Evolutionary conservation across 1,140 invertebrate species (phyloP), one percentile per base, ranked within the genome.

Genomic region (Sinonovacula constricta): DNA sequence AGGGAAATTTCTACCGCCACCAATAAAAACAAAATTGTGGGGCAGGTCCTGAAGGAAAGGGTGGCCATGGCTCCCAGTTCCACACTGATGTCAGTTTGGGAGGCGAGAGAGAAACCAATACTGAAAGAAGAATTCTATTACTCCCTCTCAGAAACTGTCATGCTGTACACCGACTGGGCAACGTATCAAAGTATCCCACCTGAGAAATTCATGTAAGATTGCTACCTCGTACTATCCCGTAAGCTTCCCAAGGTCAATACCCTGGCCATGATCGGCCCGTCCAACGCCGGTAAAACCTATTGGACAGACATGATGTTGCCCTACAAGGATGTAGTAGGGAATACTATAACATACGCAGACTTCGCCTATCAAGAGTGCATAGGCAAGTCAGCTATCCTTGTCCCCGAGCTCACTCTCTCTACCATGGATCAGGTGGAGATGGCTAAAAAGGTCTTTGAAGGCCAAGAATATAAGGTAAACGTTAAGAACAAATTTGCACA

Each of bases 231-330:
- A 7, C 26, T 68, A 26, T 5, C 10, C 12, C 5, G 12, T 1
- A 22, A 4, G 3, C 24, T 54, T 18, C 26, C 45, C 2, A 68
- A 68, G 49, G 31, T 31, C 22, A 70, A 70, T 26, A 59, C 53
- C 2, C 59, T 70, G 5, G 24, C 24, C 3, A 15, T 70, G 10
- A 22, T 36, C 2, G 68, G 68, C 26, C 15, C 31, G 7, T 57
- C 53, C 28, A 31, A 70, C 59, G 54, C 68, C 5, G 68, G 68
- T 2, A 70, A 70, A n/a, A 36, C 68, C 3, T 70, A 14, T 26
- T 70, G 68, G 68, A 70, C 26, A 7, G 14, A 59, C 26, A 12
- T 33, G 7, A 4, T 70, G 2, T 2, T 2, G 12, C 18, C 1
- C 5, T 5, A 33, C 2, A 10, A 2, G 33, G 56, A 70, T 53